phyloP scores from a whole-genome alignment of 2,888 invertebrate genomes.

The Drosophila affinis region DNA sequence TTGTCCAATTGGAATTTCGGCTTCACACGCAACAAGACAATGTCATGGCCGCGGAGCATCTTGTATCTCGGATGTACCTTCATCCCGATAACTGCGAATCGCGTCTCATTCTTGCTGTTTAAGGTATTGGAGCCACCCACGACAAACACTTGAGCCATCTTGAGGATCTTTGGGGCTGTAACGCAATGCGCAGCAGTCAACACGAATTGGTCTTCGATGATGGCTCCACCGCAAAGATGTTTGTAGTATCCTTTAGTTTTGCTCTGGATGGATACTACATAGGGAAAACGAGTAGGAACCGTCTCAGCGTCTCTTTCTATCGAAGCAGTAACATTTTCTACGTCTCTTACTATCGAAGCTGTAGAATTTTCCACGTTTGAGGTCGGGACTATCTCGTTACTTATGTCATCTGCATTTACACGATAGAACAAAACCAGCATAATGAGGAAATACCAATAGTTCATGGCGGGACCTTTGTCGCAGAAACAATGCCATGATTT shows the following conservation, averaged over 20 bases:
- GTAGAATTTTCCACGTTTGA: not conserved
- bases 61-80: slow-evolving; percentile 67
- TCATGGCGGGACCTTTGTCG: not conserved
- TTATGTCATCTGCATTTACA: not conserved
- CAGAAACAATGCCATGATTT: not conserved
- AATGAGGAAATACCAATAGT: not conserved
- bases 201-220: slow-evolving; percentile 72
- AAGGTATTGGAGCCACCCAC: slow-evolving; percentile 59
- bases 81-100: slow-evolving; percentile 58
- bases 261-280: slow-evolving; percentile 64
- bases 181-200: slow-evolving; percentile 82
- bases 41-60: slow-evolving; percentile 72
- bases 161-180: slow-evolving; percentile 11
- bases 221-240: slow-evolving; percentile 81
- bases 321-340: not conserved
- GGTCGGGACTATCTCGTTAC: not conserved
- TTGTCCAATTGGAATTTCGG: slow-evolving; percentile 65
- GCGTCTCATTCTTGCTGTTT: slow-evolving; percentile 37
- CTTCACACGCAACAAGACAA: slow-evolving; percentile 71
- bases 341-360: not conserved
- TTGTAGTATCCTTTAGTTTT: slow-evolving; percentile 41
- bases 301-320: not conserved
- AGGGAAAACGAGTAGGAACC: slow-evolving; percentile 29
- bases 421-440: not conserved
- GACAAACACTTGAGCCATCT: slow-evolving; percentile 49